Conservation (phyloP, 2,888 invertebrate genomes). For the Dugesia japonica region DNA sequence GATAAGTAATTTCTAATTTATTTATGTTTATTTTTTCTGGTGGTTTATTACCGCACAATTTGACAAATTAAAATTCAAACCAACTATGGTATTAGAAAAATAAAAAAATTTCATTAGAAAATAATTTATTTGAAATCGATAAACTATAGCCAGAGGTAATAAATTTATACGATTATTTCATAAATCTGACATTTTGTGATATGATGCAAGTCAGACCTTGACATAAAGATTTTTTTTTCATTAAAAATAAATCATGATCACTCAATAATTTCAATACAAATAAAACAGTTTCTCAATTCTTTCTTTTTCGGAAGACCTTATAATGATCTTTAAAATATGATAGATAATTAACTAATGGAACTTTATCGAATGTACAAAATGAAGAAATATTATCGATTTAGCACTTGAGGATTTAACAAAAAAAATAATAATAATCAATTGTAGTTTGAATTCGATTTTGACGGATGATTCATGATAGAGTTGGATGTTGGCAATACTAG, state of each 20-base stretch:
- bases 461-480: background rate
- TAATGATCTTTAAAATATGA: background rate
- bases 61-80: no score
- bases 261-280: background rate
- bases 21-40: no score
- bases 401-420: slow-evolving; percentile 9
- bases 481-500: background rate
- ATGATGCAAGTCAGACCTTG: background rate
- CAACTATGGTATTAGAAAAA: no score
- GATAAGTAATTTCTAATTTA: no score
- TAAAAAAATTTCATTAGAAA: background rate
- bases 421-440: background rate
- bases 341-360: background rate
- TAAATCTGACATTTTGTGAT: slow-evolving; percentile 9
- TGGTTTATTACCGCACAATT: no score
- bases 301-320: background rate
- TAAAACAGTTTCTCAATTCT: background rate
- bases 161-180: background rate
- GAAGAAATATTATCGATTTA: background rate
- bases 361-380: background rate
- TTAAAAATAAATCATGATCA: slow-evolving; percentile 16
- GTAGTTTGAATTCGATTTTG: background rate
- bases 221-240: background rate
- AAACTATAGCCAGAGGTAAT: slow-evolving; percentile 20
- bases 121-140: slow-evolving; percentile 7